Evolutionary conservation across 2,113 vertebrate species (phyloP).

Genomic region (Urocolius indicus): DNA sequence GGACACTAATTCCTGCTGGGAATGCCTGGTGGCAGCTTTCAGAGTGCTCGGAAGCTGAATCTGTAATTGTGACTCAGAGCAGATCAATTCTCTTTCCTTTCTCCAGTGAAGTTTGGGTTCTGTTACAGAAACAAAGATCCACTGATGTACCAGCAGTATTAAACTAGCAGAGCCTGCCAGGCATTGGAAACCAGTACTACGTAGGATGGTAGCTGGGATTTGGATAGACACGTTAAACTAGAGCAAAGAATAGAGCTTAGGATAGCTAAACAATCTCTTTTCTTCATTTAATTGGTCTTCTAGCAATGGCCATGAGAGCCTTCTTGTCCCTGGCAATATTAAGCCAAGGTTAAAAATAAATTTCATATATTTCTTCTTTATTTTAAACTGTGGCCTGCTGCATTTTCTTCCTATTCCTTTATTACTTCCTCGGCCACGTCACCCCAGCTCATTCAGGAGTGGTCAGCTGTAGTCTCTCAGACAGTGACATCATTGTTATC

Average conservation of each 20-base stretch:
- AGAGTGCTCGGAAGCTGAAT: conserved; percentile 27
- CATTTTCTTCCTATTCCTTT: neutral
- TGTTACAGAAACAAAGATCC: neutral
- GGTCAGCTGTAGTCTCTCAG: neutral
- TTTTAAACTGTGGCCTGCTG: neutral
- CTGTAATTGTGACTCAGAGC: conserved; percentile 32
- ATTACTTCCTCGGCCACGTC: neutral
- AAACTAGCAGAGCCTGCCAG: neutral
- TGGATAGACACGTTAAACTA: neutral
- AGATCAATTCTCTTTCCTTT: conserved; percentile 11
- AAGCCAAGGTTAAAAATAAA: neutral
- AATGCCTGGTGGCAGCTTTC: neutral
- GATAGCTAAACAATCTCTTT: neutral
- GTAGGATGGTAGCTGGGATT: neutral
- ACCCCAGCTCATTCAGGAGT: neutral
- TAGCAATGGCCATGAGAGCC: neutral
- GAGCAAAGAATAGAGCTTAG: neutral
- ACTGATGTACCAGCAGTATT: neutral
- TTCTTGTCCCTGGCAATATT: neutral
- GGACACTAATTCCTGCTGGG: conserved; percentile 34
- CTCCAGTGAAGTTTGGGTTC: conserved; percentile 17
- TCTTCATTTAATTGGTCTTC: neutral
- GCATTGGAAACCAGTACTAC: neutral
- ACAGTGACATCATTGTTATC: neutral
- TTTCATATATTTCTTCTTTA: conserved; percentile 9